Evolutionary conservation across 2,113 vertebrate species (phyloP).

Genomic region (Coturnix japonica): DNA sequence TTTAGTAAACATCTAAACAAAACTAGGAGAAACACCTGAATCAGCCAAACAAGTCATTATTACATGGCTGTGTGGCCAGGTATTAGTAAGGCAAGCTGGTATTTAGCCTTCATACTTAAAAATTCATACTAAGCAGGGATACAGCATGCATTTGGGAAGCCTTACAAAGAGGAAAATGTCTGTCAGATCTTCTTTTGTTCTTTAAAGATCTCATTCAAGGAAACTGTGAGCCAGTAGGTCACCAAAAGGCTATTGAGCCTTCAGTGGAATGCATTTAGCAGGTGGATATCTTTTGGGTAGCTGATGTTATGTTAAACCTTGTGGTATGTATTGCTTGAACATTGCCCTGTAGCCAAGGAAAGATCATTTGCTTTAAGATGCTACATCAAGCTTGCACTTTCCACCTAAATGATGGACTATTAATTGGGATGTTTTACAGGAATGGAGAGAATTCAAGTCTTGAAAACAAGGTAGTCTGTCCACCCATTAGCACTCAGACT

Average conservation of each 20-base stretch:
- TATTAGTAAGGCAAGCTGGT: background rate
- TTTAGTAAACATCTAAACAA: background rate
- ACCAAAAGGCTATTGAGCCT: slow-evolving; percentile 54
- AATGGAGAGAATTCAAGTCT: background rate
- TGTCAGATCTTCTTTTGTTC: slow-evolving; percentile 64
- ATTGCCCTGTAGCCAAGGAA: slow-evolving; percentile 41
- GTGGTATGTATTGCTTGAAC: slow-evolving; percentile 52
- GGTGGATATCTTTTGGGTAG: slow-evolving; percentile 47
- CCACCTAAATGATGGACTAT: background rate
- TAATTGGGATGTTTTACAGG: background rate
- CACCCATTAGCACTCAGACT: background rate
- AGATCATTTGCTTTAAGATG: slow-evolving; percentile 42
- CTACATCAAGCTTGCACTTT: background rate
- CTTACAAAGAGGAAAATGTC: slow-evolving; percentile 37
- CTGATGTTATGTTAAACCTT: slow-evolving; percentile 50
- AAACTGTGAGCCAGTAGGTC: slow-evolving; percentile 49
- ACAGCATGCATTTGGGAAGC: background rate
- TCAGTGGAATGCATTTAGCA: slow-evolving; percentile 16
- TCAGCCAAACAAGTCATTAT: background rate
- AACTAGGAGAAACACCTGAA: background rate
- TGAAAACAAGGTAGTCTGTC: background rate
- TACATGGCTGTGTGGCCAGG: background rate
- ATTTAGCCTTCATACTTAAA: background rate
- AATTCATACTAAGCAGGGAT: slow-evolving; percentile 6
- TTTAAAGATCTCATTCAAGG: slow-evolving; percentile 63